Evolutionary conservation across 2,113 vertebrate genomes (phyloP).

Genomic region (Lycocorax pyrrhopterus): DNA sequence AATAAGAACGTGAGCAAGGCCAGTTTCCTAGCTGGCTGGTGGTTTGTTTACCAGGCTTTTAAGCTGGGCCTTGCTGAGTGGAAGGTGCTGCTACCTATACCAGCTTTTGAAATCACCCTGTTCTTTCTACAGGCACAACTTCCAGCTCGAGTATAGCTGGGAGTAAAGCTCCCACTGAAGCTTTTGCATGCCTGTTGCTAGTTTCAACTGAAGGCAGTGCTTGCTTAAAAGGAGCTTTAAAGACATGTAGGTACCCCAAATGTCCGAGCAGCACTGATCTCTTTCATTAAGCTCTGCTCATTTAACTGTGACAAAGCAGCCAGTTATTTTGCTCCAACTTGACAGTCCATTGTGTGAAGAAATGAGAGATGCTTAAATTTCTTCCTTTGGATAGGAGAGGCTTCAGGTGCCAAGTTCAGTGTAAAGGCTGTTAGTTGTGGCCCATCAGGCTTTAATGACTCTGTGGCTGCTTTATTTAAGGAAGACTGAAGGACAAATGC

Average conservation of each 20-base stretch:
- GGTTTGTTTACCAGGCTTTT: not conserved
- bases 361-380: not conserved
- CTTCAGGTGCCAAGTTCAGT: not conserved
- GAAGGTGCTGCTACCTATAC: not conserved
- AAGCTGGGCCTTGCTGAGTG: not conserved
- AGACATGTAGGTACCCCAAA: not conserved
- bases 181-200: not conserved
- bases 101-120: not conserved
- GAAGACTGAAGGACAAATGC: conserved; percentile 7
- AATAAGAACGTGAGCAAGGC: not conserved
- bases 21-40: not conserved
- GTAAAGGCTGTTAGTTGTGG: not conserved
- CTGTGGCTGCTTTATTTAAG: not conserved
- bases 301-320: not conserved
- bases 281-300: not conserved
- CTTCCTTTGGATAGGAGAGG: not conserved
- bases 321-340: not conserved
- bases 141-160: not conserved
- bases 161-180: not conserved
- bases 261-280: not conserved
- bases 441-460: not conserved
- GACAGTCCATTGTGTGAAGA: not conserved
- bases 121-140: not conserved
- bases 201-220: not conserved
- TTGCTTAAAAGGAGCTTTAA: not conserved